phyloP scores from a whole-genome alignment of 1,140 invertebrate genomes.

The Acromyrmex heyeri region DNA sequence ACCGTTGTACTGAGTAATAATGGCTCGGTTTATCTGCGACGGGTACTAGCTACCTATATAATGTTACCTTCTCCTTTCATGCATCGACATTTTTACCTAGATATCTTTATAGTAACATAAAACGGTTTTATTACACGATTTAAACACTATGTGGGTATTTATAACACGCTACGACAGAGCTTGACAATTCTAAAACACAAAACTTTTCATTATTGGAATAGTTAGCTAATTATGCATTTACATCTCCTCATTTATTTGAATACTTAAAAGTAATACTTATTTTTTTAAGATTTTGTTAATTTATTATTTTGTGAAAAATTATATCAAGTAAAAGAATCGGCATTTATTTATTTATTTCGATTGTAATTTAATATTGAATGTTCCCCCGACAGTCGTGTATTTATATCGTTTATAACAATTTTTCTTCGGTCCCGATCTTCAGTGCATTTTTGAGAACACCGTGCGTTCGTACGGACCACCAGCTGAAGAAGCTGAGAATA shows the following conservation, averaged over 20 bases:
- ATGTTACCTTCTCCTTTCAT: not conserved
- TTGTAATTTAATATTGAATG: not conserved
- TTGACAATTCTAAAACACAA: slow-evolving; percentile 60
- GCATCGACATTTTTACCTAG: slow-evolving; percentile 68
- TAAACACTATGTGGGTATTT: slow-evolving; percentile 67
- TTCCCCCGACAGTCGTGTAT: not conserved
- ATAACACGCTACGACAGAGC: slow-evolving; percentile 69
- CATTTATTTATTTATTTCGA: not conserved
- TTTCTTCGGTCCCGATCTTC: not conserved
- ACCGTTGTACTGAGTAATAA: slow-evolving; percentile 64
- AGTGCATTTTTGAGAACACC: slow-evolving; percentile 20
- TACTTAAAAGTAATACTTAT: not conserved
- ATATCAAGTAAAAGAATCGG: not conserved
- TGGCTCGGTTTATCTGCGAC: slow-evolving; percentile 67
- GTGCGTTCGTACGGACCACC: not conserved
- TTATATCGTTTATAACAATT: slow-evolving; percentile 37
- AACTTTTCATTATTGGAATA: not conserved
- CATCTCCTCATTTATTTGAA: not conserved
- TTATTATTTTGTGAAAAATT: not conserved
- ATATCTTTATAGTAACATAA: slow-evolving; percentile 72
- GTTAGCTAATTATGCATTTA: not conserved
- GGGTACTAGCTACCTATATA: slow-evolving; percentile 45
- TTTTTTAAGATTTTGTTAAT: not conserved
- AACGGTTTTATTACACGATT: slow-evolving; percentile 69
- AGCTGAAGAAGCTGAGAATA: slow-evolving; percentile 60